These are phyloP conservation scores for Cataglyphis rosenhaueri DNA, from an alignment of 2,888 invertebrate species.

Conservation along the genomic window DNA sequence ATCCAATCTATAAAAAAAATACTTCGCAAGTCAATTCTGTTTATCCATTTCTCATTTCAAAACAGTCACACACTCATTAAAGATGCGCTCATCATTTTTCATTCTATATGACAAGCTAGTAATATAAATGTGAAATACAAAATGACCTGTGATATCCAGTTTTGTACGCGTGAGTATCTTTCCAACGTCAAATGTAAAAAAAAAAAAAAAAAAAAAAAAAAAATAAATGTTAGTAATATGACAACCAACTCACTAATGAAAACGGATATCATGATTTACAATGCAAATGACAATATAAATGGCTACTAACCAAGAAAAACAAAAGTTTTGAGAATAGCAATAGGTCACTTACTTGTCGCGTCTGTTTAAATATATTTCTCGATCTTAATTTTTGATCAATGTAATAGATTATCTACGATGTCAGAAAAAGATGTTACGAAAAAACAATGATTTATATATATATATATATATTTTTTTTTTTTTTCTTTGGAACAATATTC, in stretches of 20 bases:
- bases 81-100: not conserved
- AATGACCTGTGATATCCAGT: not conserved
- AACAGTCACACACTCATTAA: not conserved
- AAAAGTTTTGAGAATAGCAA: conserved; percentile 21
- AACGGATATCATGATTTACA: not conserved
- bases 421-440: not conserved
- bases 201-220: not conserved
- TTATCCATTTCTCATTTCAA: not conserved
- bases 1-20: conserved; percentile 11
- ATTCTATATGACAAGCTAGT: not conserved
- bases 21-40: conserved; percentile 1
- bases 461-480: not conserved
- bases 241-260: conserved; percentile 6
- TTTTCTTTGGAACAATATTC: not conserved
- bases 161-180: not conserved
- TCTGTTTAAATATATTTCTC: not conserved
- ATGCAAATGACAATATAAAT: not conserved
- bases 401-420: conserved; percentile 4
- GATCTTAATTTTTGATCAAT: not conserved
- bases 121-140: not conserved
- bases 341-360: not conserved
- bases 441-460: not conserved
- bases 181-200: not conserved
- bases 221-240: not conserved
- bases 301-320: not conserved